These are phyloP conservation scores for Eretmocerus hayati DNA, from an alignment of 2,888 invertebrate genomes.

Conservation along the genomic window DNA sequence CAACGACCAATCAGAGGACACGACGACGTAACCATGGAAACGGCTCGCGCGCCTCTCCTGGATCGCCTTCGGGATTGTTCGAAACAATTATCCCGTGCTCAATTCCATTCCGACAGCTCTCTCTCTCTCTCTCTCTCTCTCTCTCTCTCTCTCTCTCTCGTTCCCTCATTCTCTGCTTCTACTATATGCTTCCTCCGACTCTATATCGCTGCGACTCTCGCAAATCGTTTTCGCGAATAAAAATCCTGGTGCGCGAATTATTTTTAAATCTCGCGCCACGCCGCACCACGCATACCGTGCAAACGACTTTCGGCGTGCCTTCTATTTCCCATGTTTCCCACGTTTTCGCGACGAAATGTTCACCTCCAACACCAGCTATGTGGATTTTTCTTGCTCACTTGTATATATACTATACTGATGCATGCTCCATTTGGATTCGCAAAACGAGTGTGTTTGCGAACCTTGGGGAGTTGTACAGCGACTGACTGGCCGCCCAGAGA, in stretches of 20 bases:
- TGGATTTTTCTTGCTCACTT: neutral
- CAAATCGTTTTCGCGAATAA: slow-evolving; percentile 41
- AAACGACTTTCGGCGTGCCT: slow-evolving; percentile 1
- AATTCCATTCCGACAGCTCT: slow-evolving; percentile 40
- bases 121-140: slow-evolving; percentile 10
- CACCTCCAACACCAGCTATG: no score
- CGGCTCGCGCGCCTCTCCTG: slow-evolving; percentile 28
- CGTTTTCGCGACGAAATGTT: neutral
- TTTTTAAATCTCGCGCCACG: slow-evolving; percentile 32
- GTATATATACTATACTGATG: neutral
- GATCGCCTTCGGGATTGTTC: slow-evolving; percentile 41
- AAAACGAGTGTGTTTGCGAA: neutral
- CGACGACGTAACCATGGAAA: slow-evolving; percentile 41
- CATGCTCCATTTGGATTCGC: neutral
- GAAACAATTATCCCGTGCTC: slow-evolving; percentile 46
- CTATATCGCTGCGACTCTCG: slow-evolving; percentile 21
- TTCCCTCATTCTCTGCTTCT: no score
- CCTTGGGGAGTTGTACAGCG: no score
- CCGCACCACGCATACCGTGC: no score
- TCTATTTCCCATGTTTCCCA: slow-evolving; percentile 2
- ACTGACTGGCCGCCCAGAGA: neutral
- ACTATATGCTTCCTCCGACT: no score
- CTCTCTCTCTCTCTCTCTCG: slow-evolving; percentile 4
- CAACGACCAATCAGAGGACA: slow-evolving; percentile 23
- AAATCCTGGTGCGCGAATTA: slow-evolving; percentile 35